Base-by-base conservation (phyloP, 2,113 vertebrate species). In the Panthera uncia region DNA sequence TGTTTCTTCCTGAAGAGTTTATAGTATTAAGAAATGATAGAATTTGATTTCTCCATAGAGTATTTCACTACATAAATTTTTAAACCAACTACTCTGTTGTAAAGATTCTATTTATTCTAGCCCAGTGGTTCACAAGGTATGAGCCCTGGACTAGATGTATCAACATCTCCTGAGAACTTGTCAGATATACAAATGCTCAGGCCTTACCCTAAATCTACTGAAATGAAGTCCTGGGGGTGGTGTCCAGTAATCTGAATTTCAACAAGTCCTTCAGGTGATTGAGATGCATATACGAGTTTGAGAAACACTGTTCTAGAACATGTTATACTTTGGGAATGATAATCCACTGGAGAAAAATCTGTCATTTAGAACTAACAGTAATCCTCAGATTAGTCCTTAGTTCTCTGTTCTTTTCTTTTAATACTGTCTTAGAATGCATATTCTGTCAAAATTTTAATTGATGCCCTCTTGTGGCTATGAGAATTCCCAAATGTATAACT, bases 381-480 rank as follows among this genome's bases (percentile, higher is more conserved):
- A 69, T 36, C 23, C 16, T 79, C 76, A 85, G 48, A 31, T 19
- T 38, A 65, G 25, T 31, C 25, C n/a, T 66, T 29, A 12, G 11
- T 41, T 48, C 41, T 45, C 45, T 83, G 31, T 65, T 10, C 36
- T 76, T 84, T 81, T 36, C 41, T 82, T 71, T 65, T 48, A 48
- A 83, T 65, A 36, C 38, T 94, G 14, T 71, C 41, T 90, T 73
- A 15, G 45, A 93, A 45, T 41, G 7, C 31, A 69, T 33, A 57
- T 19, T 79, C 68, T 68, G 68, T 82, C 79, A 92, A 50, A 69
- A 27, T 84, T 87, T 95, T 91, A 86, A 87, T 88, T 65, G 83
- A 95, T 95, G 94, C 87, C 95, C 79, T 96, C 94, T 88, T 95
- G 79, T 95, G 90, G 45, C 63, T 94, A 6, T 83, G 76, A 97